Percentiles rank a stretch among this genome's conserved stretches.
These are phyloP conservation scores for Hemicordylus capensis DNA, from an alignment of 2,113 vertebrate genomes.

Conservation along the genomic window DNA sequence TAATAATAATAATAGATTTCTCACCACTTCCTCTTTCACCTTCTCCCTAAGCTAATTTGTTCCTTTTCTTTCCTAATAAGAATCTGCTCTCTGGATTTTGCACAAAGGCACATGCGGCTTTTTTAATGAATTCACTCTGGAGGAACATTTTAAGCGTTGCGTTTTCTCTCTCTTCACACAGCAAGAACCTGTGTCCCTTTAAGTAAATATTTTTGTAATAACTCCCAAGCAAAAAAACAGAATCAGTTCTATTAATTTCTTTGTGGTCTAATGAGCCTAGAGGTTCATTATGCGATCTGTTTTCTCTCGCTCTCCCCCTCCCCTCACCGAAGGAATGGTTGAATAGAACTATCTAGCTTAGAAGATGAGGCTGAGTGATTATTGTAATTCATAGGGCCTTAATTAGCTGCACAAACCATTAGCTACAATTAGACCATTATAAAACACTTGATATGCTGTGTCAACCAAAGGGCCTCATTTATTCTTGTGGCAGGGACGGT, in stretches of 20 bases:
- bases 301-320: constrained; percentile 36
- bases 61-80: neutral
- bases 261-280: constrained; percentile 51
- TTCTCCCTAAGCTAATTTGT: neutral
- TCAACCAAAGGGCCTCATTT: constrained; percentile 87
- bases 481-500: constrained; percentile 79
- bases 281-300: constrained; percentile 38
- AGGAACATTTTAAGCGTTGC: neutral
- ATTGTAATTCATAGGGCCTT: constrained; percentile 99
- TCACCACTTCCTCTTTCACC: neutral
- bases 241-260: constrained; percentile 56
- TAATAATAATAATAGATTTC: neutral
- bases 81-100: neutral
- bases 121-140: neutral
- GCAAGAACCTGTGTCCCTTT: constrained; percentile 25
- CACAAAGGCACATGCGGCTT: neutral
- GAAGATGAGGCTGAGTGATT: constrained; percentile 96
- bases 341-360: constrained; percentile 84
- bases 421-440: constrained; percentile 99
- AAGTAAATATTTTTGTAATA: constrained; percentile 59
- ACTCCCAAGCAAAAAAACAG: constrained; percentile 23
- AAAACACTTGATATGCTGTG: constrained; percentile 92
- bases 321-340: constrained; percentile 74
- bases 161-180: neutral
- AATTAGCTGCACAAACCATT: constrained; percentile 99